Evolutionary conservation across 2,888 invertebrate species (phyloP), one percentile per base, ranked within the genome.

Genomic region (Athalia rosae): DNA sequence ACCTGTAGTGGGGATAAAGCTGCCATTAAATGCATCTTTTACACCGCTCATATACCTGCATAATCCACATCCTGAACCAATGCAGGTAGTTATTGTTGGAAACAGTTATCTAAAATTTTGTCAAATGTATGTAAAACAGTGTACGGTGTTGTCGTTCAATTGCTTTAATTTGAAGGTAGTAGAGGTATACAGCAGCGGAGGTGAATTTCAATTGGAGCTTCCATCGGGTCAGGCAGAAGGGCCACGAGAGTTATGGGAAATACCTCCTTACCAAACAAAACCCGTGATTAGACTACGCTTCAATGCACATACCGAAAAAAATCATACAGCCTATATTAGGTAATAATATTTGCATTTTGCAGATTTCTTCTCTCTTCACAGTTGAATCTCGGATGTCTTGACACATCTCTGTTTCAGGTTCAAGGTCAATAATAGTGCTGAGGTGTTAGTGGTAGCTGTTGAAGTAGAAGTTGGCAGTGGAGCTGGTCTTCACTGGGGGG

Each of bases 1-100:
- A 90, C 98, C 99, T 77, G 93, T 98, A 88, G 93, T 98, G 80
- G 97, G 97, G 80, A 94, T 98, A 81, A 95, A 95, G 88, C 94
- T 98, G 88, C 99, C 99, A 80, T 92, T 96, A 86, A 98, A 99
- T 92, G 96, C 97, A 83, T 95, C 96, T 81, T 95, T 97, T 87
- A 94, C 96, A 86, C 96, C 98, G 79, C 92, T 96, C 88, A 96
- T 99, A 88, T 94, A 95, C 85, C 93, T 99, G 92, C 96, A 98
- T 92, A 99, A 99, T 93, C 99, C 99, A 82, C 96, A 97, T 89
- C 93, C 94, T 84, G 93, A 94, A 85, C 93, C 96, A 78, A 92
- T 98, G 90, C 97, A 98, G 93, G 96, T 97, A 90, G 88, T 76
- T 71, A 71, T n/a, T 53, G 11, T 4, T 53, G 4, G 6, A 11